A percentile compares a stretch with the other conserved stretches of the same genome.
phyloP scores from a whole-genome alignment of 2,113 vertebrate genomes.

The Erpornis zantholeuca region DNA sequence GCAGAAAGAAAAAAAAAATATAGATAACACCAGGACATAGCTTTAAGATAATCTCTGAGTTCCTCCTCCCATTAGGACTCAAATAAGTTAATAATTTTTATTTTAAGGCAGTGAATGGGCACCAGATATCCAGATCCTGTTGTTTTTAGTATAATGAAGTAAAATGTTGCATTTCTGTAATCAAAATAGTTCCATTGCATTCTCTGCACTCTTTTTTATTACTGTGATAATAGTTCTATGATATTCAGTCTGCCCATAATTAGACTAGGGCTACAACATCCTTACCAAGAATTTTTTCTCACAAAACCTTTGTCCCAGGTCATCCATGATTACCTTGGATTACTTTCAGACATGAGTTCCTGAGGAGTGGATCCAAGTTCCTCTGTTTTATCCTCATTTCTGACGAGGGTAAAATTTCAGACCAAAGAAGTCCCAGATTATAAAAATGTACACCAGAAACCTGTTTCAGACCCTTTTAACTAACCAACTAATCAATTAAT shows the following conservation, averaged over 20 bases:
- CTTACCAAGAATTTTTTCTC: neutral
- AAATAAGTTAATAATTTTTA: neutral
- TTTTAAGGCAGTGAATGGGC: neutral
- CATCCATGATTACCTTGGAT: neutral
- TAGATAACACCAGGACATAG: neutral
- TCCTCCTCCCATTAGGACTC: neutral
- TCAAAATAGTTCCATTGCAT: neutral
- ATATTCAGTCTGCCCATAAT: neutral
- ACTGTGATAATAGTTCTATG: neutral
- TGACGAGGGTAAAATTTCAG: neutral
- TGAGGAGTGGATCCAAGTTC: neutral
- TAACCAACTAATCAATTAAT: neutral
- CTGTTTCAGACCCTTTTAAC: neutral
- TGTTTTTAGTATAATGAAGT: neutral
- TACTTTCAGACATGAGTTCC: neutral
- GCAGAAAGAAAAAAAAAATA: neutral
- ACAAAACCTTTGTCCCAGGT: neutral
- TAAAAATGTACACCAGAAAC: neutral
- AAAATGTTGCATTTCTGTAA: neutral
- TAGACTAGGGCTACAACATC: neutral
- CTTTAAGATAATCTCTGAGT: neutral
- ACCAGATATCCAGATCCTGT: neutral
- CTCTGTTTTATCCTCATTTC: neutral
- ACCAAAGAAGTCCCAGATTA: neutral
- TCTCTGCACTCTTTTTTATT: neutral